phyloP scores from a whole-genome alignment of 2,888 invertebrate species.

The Rhodophaea formosa region DNA sequence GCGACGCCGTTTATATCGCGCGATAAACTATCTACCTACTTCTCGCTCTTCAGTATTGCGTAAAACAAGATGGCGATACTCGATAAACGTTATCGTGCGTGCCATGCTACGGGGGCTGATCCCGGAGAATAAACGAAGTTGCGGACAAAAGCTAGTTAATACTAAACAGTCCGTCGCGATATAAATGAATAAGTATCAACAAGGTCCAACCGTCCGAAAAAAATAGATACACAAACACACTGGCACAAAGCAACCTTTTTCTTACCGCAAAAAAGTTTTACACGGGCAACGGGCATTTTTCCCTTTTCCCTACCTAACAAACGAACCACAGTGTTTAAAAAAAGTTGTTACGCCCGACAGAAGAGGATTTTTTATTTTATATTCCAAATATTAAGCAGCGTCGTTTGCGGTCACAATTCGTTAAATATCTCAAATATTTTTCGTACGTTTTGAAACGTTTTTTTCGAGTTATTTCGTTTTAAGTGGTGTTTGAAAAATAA shows the following conservation, averaged over 20 bases:
- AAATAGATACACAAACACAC: constrained; percentile 44
- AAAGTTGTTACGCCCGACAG: constrained; percentile 70
- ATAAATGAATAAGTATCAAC: background rate
- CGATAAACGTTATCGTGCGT: too few relatives aligned
- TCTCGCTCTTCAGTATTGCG: too few relatives aligned
- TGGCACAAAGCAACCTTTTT: constrained; percentile 70
- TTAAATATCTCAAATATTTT: constrained; percentile 77
- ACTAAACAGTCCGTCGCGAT: too few relatives aligned
- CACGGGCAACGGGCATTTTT: constrained; percentile 70
- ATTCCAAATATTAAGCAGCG: constrained; percentile 75
- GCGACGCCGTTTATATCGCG: too few relatives aligned
- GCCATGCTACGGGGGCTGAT: too few relatives aligned
- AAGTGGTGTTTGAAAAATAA: constrained; percentile 49
- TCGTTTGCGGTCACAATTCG: constrained; percentile 78
- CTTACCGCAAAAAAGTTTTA: constrained; percentile 78
- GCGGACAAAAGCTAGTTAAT: too few relatives aligned
- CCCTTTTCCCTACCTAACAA: constrained; percentile 65
- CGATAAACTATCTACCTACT: too few relatives aligned
- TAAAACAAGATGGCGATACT: too few relatives aligned
- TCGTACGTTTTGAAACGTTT: constrained; percentile 46
- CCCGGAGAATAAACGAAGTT: too few relatives aligned
- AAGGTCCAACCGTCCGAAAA: constrained; percentile 26
- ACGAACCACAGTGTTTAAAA: constrained; percentile 72
- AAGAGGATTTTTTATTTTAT: constrained; percentile 71
- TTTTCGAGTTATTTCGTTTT: constrained; percentile 58